These are phyloP conservation scores for Crotophaga sulcirostris DNA, from an alignment of 2,113 vertebrate species.

Conservation along the genomic window DNA sequence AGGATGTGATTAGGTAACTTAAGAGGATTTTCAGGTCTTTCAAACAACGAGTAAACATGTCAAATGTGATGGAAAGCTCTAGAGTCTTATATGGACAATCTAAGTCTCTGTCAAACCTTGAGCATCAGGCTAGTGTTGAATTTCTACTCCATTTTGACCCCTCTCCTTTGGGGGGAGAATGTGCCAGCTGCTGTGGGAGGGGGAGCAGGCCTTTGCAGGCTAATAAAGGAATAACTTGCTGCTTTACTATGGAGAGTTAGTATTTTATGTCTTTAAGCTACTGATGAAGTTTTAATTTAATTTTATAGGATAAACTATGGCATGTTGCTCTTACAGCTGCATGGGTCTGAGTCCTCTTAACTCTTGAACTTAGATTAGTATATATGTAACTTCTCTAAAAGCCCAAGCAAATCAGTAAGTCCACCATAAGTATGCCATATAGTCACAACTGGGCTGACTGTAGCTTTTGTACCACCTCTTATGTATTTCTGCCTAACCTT, in stretches of 20 bases:
- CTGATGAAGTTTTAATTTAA: background rate
- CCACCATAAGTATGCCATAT: background rate
- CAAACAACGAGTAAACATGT: background rate
- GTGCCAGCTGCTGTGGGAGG: background rate
- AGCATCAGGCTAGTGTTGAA: background rate
- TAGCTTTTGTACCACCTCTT: background rate
- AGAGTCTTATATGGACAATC: background rate
- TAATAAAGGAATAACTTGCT: background rate
- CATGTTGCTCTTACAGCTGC: background rate
- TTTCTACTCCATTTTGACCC: background rate
- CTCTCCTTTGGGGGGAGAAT: background rate
- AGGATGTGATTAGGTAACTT: conserved; percentile 39
- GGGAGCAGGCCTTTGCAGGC: background rate
- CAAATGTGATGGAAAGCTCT: conserved; percentile 36
- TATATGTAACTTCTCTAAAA: background rate
- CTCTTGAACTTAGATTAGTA: background rate
- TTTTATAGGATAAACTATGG: background rate
- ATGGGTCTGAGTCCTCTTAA: background rate
- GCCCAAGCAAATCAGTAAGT: background rate
- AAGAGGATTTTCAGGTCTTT: conserved; percentile 39
- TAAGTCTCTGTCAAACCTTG: background rate
- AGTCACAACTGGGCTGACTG: background rate
- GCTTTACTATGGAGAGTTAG: background rate
- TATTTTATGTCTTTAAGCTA: background rate
- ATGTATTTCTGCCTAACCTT: background rate